phyloP scores from a whole-genome alignment of 2,113 vertebrate genomes.

The Catagonus wagneri region DNA sequence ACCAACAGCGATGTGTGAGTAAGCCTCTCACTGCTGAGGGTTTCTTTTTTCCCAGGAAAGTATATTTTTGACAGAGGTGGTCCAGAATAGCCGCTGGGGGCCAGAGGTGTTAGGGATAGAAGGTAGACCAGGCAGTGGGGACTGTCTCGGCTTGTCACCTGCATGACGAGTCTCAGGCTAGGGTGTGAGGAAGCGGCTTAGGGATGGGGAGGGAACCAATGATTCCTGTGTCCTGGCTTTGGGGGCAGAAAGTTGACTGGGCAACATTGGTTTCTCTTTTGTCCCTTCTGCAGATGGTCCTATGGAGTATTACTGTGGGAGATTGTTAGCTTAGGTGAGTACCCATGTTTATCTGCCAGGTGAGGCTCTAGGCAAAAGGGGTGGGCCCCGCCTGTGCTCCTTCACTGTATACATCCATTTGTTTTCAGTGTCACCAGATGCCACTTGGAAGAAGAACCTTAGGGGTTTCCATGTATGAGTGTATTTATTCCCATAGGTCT shows the following conservation, averaged over 20 bases:
- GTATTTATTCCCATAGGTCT: background rate
- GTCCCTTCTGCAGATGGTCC: slow-evolving; percentile 90
- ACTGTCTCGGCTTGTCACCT: background rate
- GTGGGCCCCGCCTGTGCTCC: accelerated
- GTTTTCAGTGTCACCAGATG: background rate
- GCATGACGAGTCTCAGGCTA: background rate
- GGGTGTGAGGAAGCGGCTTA: background rate
- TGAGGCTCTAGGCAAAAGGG: background rate
- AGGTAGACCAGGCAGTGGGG: background rate
- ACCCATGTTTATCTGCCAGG: background rate
- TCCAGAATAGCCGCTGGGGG: background rate
- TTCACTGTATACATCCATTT: background rate
- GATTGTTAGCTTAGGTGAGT: slow-evolving; percentile 94
- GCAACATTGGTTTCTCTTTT: background rate
- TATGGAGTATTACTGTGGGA: slow-evolving; percentile 94
- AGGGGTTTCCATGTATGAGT: background rate
- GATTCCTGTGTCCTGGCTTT: background rate
- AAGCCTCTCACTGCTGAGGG: background rate
- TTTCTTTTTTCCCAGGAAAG: background rate
- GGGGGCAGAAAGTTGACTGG: background rate
- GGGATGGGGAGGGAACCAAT: background rate
- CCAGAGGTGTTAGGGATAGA: background rate
- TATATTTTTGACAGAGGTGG: background rate
- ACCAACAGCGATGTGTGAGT: slow-evolving; percentile 95
- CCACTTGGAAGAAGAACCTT: background rate